These are phyloP conservation scores for Portevinia maculata DNA, from an alignment of 2,888 invertebrate genomes.

Conservation along the genomic window DNA sequence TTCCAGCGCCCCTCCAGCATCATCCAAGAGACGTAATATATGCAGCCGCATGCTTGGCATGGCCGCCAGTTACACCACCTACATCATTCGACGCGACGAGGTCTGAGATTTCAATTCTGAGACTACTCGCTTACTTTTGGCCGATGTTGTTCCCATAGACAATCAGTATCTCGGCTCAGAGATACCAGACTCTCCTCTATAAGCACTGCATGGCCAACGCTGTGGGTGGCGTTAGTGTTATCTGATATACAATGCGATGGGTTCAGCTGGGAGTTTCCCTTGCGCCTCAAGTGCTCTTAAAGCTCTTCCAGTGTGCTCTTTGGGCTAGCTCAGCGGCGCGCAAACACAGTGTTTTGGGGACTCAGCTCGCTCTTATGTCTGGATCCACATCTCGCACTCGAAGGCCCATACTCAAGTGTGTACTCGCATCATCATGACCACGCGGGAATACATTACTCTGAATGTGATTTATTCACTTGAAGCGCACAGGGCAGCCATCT, in stretches of 20 bases:
- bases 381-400: slow-evolving; percentile 70
- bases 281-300: slow-evolving; percentile 59
- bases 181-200: slow-evolving; percentile 56
- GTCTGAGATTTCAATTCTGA: slow-evolving; percentile 72
- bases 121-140: slow-evolving; percentile 58
- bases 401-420: slow-evolving; percentile 63
- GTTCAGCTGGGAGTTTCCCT: slow-evolving; percentile 71
- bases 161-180: no score
- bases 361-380: slow-evolving; percentile 33
- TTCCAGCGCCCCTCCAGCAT: slow-evolving; percentile 34
- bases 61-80: slow-evolving; percentile 55
- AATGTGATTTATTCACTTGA: slow-evolving; percentile 73
- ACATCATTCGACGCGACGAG: slow-evolving; percentile 52
- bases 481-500: slow-evolving; percentile 67
- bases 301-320: slow-evolving; percentile 20
- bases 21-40: slow-evolving; percentile 59
- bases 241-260: slow-evolving; percentile 68
- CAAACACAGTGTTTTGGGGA: slow-evolving; percentile 65
- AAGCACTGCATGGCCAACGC: slow-evolving; percentile 55
- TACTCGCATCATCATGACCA: slow-evolving; percentile 55
- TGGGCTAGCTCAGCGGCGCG: not conserved
- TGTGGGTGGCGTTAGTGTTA: slow-evolving; percentile 73
- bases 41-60: slow-evolving; percentile 68
- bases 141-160: slow-evolving; percentile 51
- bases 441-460: slow-evolving; percentile 65